Base-by-base conservation (phyloP, 2,797 vertebrate genomes). In the Todus mexicanus region DNA sequence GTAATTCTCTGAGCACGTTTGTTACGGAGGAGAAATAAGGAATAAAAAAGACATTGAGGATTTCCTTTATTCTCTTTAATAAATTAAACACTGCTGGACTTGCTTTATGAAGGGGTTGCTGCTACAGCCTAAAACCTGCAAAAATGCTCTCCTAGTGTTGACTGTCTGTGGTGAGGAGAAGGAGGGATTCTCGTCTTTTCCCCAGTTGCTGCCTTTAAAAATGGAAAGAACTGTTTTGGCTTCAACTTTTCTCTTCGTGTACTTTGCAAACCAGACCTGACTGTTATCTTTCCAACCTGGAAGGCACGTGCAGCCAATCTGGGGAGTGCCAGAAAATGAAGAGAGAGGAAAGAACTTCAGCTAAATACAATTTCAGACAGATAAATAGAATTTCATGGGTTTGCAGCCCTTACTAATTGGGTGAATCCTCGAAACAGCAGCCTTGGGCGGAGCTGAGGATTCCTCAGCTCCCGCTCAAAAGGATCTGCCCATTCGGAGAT, bases 281-380 rank as follows among this genome's bases (percentile, higher is more conserved):
- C 27, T 3, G 7, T 33, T 31, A 47, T 7, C 23, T 63, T 47
- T 60, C 35, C 38, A 65, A 13, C 22, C 50, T 43, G 14, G 26
- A 61, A 80, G 8, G 35, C 0, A 0, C 63, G 68, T 60, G 9
- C 15, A 57, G 15, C 7, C 48, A 53, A 4, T 10, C 21, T 2
- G 14, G 5, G 40, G 7, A 87, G 6, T 20, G 31, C 26, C 54
- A 77, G 50, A 74, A 84, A 50, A 38, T 54, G n/a, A 69, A 54
- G 19, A 87, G 42, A 12, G 2, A 45, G 37, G 25, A 42, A 63
- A 60, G 10, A 76, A 76, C 15, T 48, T 75, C 6, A 17, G 17
- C 3, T 40, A 14, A 57, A 71, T 26, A 1, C 0, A 47, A 60
- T 69, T 72, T 40, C 4, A 61, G n/a, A 19, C 3, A 12, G 20